Percentiles rank a stretch among this genome's conserved stretches.
These are phyloP conservation scores for Synergus japonicus DNA, from an alignment of 2,888 invertebrate genomes.

Conservation along the genomic window DNA sequence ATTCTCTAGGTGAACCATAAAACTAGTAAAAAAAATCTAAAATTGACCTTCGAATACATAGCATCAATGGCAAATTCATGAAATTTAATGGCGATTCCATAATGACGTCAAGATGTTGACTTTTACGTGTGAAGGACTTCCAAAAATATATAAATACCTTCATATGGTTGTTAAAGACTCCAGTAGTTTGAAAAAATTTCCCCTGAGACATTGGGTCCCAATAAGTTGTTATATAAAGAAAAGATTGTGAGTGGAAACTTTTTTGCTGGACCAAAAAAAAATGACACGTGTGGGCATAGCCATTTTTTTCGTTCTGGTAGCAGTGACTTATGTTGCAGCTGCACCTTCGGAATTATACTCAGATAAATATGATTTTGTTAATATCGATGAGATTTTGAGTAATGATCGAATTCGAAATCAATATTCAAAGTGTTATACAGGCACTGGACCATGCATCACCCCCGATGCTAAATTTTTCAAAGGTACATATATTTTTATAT, in stretches of 20 bases:
- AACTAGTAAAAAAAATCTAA: conserved; percentile 7
- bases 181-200: background rate
- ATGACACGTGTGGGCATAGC: background rate
- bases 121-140: conserved; percentile 20
- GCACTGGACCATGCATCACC: conserved; percentile 60
- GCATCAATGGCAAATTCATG: background rate
- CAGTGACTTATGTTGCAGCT: conserved; percentile 2
- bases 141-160: conserved; percentile 25
- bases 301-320: background rate
- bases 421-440: conserved; percentile 67
- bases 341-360: conserved; percentile 51
- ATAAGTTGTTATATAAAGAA: background rate
- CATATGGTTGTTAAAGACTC: background rate
- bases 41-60: background rate
- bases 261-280: background rate
- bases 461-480: conserved; percentile 59
- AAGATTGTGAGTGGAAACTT: background rate
- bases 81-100: background rate
- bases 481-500: conserved; percentile 47
- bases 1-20: conserved; percentile 3
- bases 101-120: background rate
- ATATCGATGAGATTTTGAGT: conserved; percentile 62
- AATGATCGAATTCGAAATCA: conserved; percentile 62
- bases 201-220: background rate
- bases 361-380: conserved; percentile 62